phyloP scores from a whole-genome alignment of 2,888 invertebrate species.

The Tachina grossa region DNA sequence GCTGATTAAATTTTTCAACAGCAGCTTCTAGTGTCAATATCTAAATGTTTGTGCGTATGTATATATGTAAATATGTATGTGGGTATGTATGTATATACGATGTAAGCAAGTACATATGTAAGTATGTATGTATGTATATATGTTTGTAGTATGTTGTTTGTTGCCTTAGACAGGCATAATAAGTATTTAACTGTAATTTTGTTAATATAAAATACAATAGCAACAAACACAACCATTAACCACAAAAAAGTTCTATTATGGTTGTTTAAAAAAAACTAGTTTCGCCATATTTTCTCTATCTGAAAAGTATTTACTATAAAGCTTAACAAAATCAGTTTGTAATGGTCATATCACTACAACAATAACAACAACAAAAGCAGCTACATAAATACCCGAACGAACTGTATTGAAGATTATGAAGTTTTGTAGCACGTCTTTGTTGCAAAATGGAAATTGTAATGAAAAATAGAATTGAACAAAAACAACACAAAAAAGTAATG shows the following conservation, averaged over 20 bases:
- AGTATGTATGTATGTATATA: no score
- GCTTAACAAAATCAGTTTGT: conserved; percentile 62
- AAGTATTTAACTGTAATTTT: conserved; percentile 66
- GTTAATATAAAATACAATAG: conserved; percentile 53
- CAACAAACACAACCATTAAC: conserved; percentile 32
- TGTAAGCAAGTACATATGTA: no score
- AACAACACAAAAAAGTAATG: conserved; percentile 38
- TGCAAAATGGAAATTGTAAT: conserved; percentile 65
- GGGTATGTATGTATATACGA: no score
- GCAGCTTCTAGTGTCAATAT: conserved; percentile 60
- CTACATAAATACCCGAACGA: conserved; percentile 37
- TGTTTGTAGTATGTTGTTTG: conserved; percentile 21
- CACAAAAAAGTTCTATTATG: conserved; percentile 60
- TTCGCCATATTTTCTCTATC: conserved; percentile 50
- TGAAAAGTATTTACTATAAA: conserved; percentile 49
- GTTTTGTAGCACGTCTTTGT: conserved; percentile 66
- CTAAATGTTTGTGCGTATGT: conserved; percentile 34
- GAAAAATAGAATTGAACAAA: conserved; percentile 57
- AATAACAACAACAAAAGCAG: conserved; percentile 25
- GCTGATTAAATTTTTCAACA: conserved; percentile 20
- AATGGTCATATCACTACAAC: conserved; percentile 64
- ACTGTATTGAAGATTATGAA: conserved; percentile 65
- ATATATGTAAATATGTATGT: no score
- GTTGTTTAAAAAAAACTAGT: conserved; percentile 57
- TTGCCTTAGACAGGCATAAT: conserved; percentile 53